Evolutionary conservation across 2,797 vertebrate species (phyloP), one percentile per base, ranked within the genome.

Genomic region (Danio aesculapii): DNA sequence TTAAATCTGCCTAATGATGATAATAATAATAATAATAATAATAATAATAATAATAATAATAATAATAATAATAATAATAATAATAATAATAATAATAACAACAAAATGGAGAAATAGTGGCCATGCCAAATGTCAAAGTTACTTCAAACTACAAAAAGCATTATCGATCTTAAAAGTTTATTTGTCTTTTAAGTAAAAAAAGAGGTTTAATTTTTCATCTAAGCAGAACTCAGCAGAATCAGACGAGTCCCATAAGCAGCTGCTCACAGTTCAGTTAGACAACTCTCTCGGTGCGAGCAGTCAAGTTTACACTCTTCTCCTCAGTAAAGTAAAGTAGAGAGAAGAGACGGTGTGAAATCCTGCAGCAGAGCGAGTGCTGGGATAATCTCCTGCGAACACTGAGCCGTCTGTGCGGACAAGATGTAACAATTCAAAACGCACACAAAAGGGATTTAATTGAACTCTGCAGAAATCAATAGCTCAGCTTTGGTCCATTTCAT

Each of bases 381-480:
- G 66, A 64, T 73, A 82, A 86, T 86, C 64, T 83, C 68, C 46
- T 59, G 53, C 58, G 77, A 85, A 76, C 71, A 78, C 61, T 21
- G 46, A 77, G 50, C 46, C 46, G 50, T 50, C 80, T 19, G 49
- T 58, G 44, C 46, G 57, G 69, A 80, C 76, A 77, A 75, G 59
- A 77, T 46, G 52, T 55, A 81, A 83, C 81, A 77, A 81, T 75
- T 78, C 63, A 81, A 74, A 78, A 78, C 14, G 69, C 58, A 58
- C 74, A 75, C 77, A 75, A 82, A 69, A 66, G 80, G 57, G 58
- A 77, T 84, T 83, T 78, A 78, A 84, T 83, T 83, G 55, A 64
- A 75, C 62, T 81, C 61, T 41, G 71, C 72, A 61, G 63, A 85
- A 86, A 83, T 83, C 77, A 86, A 86, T 63, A 83, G 66, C 50